Evolutionary conservation across 2,113 vertebrate genomes (phyloP), one percentile per base, ranked within the genome.

Genomic region (Phodopus roborovskii): DNA sequence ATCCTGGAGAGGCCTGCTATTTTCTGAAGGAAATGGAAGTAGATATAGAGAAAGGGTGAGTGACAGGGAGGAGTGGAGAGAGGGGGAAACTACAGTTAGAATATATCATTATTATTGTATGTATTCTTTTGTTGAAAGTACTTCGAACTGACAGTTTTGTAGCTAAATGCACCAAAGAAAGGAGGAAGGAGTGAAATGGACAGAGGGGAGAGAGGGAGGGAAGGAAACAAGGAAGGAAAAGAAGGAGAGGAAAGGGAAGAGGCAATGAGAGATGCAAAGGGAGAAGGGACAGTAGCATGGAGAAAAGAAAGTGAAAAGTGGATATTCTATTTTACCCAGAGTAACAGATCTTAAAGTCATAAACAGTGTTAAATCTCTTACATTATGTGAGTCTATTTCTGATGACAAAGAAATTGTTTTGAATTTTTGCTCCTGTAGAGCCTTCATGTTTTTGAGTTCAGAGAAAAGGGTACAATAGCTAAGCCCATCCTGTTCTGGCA

Each of bases 71-170:
- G 17, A 20, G 17, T 71, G 36, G 36, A n/a, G 0, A 3, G 70
- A 39, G 9, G 70, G n/a, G n/a, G 19, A 73, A 1, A 10, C 70
- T 73, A 19, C 3, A 20, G n/a, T 73, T 73, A 73, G 70, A 36
- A 71, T 71, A 17, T n/a, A n/a, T n/a, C n/a, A n/a, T n/a, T n/a
- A n/a, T n/a, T n/a, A n/a, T n/a, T n/a, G 5, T 39, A 15, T 86
- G 17, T 79, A 19, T 70, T 45, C 90, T 84, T 82, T 36, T 60
- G 50, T 56, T 71, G n/a, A 70, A 71, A 88, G 28, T 91, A 70
- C 84, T 97, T 95, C 42, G 86, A 81, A n/a, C 20, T n/a, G 81
- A 56, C 19, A 68, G 39, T 91, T 83, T 88, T 42, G 48, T 56
- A 74, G 39, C 36, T 48, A 85, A 7, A 13, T 77, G 12, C 70